Percentiles rank a stretch among this genome's conserved stretches.
These are phyloP conservation scores for Vanacampus margaritifer DNA, from an alignment of 2,113 vertebrate genomes.

Conservation along the genomic window DNA sequence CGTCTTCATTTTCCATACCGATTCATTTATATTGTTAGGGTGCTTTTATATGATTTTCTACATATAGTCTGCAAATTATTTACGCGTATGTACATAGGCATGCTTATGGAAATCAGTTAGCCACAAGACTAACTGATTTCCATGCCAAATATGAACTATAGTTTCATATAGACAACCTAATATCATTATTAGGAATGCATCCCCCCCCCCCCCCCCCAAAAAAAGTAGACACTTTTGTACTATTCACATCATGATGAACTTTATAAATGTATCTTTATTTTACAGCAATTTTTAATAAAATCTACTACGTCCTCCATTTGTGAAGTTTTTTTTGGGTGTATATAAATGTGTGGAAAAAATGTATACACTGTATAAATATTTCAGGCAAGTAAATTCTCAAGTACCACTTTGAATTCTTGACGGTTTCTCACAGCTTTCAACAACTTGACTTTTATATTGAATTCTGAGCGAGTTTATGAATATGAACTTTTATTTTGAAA, in stretches of 20 bases:
- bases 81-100: conserved; percentile 39
- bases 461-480: not conserved
- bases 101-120: conserved; percentile 7
- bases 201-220: too few relatives aligned
- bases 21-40: not conserved
- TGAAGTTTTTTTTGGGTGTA: not conserved
- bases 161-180: not conserved
- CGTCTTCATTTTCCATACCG: not conserved
- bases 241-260: not conserved
- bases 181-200: not conserved
- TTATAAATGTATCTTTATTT: not conserved
- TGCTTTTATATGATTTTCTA: conserved; percentile 15
- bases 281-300: not conserved
- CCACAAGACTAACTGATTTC: too few relatives aligned
- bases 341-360: not conserved
- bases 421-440: not conserved
- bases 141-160: not conserved
- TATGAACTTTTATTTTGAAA: not conserved
- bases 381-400: too few relatives aligned
- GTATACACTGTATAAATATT: too few relatives aligned
- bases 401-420: not conserved
- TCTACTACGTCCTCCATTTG: not conserved
- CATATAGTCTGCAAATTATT: conserved; percentile 13
- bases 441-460: too few relatives aligned
- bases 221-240: not conserved